Evolutionary conservation across 2,888 invertebrate genomes (phyloP).

Genomic region (Drosophila cognata): DNA sequence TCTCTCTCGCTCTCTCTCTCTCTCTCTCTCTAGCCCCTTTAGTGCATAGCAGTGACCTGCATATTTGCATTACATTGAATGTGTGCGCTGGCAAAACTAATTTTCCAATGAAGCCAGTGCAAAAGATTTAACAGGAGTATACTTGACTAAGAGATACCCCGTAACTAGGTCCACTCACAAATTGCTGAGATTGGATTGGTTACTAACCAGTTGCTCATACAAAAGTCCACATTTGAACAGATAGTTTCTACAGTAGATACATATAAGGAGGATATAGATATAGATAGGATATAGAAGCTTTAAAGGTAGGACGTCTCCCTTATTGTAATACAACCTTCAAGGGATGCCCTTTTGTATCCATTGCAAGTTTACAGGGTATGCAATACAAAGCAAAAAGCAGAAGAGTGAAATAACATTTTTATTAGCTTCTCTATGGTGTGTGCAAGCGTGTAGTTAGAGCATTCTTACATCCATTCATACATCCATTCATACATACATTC

Average conservation of each 20-base stretch:
- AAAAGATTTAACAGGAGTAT: not conserved
- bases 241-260: not conserved
- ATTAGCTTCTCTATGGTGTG: conserved; percentile 53
- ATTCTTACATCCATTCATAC: not conserved
- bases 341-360: not conserved
- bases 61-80: conserved; percentile 51
- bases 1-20: not conserved
- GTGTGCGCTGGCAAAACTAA: conserved; percentile 56
- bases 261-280: not conserved
- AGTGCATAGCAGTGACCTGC: not conserved
- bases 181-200: not conserved
- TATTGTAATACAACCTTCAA: not conserved
- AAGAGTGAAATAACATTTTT: conserved; percentile 28
- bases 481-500: not conserved
- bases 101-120: conserved; percentile 28
- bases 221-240: not conserved
- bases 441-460: not conserved
- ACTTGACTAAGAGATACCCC: not conserved
- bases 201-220: not conserved
- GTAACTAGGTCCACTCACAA: not conserved
- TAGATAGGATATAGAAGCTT: no score
- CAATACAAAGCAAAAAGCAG: not conserved
- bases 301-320: not conserved
- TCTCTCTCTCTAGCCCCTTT: not conserved
- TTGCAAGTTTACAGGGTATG: conserved; percentile 8